Conservation (phyloP, 37 sponge, comb jelly and placozoan genomes). For the Aplysina aerophoba region DNA sequence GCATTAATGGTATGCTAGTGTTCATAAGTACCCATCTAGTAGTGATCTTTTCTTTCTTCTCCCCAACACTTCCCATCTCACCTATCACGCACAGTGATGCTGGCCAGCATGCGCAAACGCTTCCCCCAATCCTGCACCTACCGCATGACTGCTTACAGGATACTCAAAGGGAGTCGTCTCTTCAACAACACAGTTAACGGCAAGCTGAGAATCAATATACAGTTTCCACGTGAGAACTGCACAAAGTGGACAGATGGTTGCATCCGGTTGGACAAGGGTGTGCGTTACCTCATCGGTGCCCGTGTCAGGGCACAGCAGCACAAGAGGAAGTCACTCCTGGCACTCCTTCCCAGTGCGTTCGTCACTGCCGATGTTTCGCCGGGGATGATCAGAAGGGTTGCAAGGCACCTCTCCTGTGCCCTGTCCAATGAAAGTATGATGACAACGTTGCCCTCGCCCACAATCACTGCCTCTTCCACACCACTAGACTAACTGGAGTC, state of each 20-base stretch:
- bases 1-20: no score
- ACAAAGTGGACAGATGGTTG: background rate
- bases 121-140: background rate
- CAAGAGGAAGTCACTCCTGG: background rate
- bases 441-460: no score
- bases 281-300: background rate
- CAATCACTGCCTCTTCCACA: no score
- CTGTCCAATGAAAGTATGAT: no score
- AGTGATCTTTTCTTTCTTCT: no score
- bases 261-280: background rate
- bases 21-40: no score
- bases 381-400: background rate
- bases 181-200: background rate
- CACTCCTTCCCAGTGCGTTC: background rate
- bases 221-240: conserved; percentile 2
- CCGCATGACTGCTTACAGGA: background rate
- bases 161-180: background rate
- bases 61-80: no score
- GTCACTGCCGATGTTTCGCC: background rate
- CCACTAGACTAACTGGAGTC: no score
- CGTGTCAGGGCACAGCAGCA: background rate
- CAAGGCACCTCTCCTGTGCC: background rate
- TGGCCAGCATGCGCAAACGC: background rate
- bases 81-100: background rate
- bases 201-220: background rate